Conservation (phyloP, 2,113 vertebrate species). For the Hippocampus abdominalis region DNA sequence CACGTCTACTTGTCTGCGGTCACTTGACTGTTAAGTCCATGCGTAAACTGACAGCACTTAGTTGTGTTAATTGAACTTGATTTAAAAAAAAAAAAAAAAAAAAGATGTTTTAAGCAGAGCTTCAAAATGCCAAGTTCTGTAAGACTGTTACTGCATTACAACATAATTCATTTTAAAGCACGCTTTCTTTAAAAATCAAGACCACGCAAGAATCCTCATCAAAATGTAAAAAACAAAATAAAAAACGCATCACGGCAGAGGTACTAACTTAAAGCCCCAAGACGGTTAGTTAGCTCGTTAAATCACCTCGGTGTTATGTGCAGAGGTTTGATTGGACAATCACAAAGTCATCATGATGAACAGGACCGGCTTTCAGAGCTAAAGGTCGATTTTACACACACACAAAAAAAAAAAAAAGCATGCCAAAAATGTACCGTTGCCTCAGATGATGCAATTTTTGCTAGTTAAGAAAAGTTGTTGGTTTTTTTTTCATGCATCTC, state of each 20-base stretch:
- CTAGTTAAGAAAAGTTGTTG: background rate
- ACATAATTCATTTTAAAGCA: background rate
- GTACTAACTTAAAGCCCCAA: background rate
- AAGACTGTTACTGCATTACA: conserved; percentile 8
- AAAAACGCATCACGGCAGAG: background rate
- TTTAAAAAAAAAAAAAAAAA: background rate
- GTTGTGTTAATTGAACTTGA: conserved; percentile 3
- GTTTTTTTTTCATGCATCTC: background rate
- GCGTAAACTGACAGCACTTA: background rate
- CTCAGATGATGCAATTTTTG: background rate
- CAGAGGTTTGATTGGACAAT: background rate
- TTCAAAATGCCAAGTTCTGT: background rate
- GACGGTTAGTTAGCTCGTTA: too few relatives aligned
- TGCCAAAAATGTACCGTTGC: background rate
- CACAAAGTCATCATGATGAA: background rate
- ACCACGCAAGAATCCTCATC: background rate
- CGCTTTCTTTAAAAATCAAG: background rate
- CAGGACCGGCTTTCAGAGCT: background rate
- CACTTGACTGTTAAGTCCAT: conserved; percentile 8
- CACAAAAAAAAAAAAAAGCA: background rate
- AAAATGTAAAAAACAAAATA: background rate
- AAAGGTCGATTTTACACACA: background rate
- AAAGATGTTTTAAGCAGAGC: background rate
- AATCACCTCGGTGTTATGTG: background rate
- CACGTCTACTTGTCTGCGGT: background rate